Conservation (phyloP, 2,113 vertebrate genomes). For the Galbula dea region DNA sequence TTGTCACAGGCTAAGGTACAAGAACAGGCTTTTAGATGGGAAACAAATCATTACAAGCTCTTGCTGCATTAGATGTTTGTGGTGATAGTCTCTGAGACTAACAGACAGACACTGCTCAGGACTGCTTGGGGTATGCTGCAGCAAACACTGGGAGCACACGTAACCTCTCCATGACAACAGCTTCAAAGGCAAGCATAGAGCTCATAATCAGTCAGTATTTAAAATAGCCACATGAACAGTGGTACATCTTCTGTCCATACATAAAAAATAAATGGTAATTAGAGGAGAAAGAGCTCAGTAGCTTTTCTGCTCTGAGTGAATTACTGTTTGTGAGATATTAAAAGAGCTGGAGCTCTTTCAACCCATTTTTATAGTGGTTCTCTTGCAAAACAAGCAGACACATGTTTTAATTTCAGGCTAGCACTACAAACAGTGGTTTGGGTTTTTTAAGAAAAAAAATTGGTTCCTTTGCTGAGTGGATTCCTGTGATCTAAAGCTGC, state of each 20-base stretch:
- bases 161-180: rapidly evolving
- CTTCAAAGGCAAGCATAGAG: neutral
- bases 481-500: conserved; percentile 22
- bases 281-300: neutral
- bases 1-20: neutral
- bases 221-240: neutral
- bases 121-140: neutral
- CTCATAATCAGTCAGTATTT: neutral
- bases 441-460: neutral
- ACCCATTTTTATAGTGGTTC: neutral
- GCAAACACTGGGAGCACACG: rapidly evolving
- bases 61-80: neutral
- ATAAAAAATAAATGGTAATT: neutral
- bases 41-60: neutral
- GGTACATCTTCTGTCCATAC: neutral
- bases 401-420: neutral
- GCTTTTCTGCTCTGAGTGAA: neutral
- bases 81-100: neutral
- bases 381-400: neutral
- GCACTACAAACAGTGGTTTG: neutral
- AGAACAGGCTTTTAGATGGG: neutral
- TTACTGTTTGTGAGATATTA: neutral
- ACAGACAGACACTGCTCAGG: neutral
- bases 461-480: neutral
- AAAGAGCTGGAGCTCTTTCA: neutral